Conservation (phyloP, 2,888 invertebrate species). For the Argyresthia goedartella region DNA sequence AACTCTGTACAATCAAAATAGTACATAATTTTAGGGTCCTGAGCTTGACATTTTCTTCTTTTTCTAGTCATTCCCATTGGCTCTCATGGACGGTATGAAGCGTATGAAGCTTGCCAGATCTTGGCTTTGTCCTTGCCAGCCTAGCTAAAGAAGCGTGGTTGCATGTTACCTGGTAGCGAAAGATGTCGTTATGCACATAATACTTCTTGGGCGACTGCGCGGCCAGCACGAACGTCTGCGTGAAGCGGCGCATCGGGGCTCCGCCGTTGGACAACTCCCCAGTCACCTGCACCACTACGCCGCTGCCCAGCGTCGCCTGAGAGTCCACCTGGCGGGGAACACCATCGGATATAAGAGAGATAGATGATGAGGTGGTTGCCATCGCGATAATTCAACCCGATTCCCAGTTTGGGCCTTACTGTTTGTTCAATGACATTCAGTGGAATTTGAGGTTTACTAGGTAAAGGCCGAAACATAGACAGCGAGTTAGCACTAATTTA, state of each 20-base stretch:
- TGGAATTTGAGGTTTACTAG: too few species aligned
- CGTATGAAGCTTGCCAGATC: too few species aligned
- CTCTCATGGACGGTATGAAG: too few species aligned
- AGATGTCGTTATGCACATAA: constrained; percentile 99
- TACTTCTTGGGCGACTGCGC: constrained; percentile 97
- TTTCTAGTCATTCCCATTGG: background rate
- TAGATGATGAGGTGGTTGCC: background rate
- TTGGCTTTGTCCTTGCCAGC: too few species aligned
- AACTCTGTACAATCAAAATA: too few species aligned
- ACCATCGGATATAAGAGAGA: background rate
- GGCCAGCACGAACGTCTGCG: constrained; percentile 96
- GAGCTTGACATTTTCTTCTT: background rate
- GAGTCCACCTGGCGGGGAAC: constrained; percentile 79
- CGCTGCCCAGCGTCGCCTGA: constrained; percentile 92
- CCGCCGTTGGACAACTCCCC: constrained; percentile 97
- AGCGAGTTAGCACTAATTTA: too few species aligned
- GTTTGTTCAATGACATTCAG: too few species aligned
- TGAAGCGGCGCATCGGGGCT: constrained; percentile 96
- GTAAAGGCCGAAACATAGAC: too few species aligned
- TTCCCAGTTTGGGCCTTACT: too few species aligned
- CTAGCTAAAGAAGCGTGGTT: background rate
- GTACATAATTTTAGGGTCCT: background rate
- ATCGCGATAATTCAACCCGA: background rate
- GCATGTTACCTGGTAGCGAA: constrained; percentile 89
- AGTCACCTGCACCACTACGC: constrained; percentile 97